These are phyloP conservation scores for Calidris pugnax DNA, from an alignment of 2,113 vertebrate genomes.

Conservation along the genomic window DNA sequence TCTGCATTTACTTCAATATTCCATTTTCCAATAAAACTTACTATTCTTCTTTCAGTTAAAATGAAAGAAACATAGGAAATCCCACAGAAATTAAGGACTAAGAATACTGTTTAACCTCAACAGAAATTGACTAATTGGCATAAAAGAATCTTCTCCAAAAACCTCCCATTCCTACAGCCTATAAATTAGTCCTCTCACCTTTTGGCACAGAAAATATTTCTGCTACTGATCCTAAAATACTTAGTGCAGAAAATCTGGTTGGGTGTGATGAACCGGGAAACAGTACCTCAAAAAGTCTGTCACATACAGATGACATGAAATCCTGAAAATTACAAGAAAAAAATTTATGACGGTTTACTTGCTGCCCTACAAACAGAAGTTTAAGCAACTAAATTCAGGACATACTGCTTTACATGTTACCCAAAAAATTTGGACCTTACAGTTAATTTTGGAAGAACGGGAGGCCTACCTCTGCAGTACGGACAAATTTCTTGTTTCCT, in stretches of 20 bases:
- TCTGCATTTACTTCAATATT: not conserved
- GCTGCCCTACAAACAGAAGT: not conserved
- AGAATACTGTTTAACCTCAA: not conserved
- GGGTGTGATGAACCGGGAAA: constrained; percentile 91
- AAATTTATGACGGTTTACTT: not conserved
- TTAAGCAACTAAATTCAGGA: not conserved
- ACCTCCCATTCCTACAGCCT: not conserved
- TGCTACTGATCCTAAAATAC: constrained; percentile 84
- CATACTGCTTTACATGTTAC: not conserved
- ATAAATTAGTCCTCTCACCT: constrained; percentile 59
- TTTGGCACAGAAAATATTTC: constrained; percentile 78
- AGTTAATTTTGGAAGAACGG: not conserved
- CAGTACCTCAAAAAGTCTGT: constrained; percentile 84
- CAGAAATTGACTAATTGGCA: not conserved
- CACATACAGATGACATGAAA: constrained; percentile 86
- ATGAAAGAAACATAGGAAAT: not conserved
- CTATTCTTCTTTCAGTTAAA: not conserved
- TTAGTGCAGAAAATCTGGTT: constrained; percentile 86
- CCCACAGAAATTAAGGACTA: not conserved
- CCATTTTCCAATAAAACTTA: not conserved
- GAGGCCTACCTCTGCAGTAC: not conserved
- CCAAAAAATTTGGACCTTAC: not conserved
- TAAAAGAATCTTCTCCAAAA: not conserved
- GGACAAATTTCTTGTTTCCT: not conserved
- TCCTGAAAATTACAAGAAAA: constrained; percentile 70